phyloP scores from a whole-genome alignment of 2,797 vertebrate species.

The Salmo trutta region DNA sequence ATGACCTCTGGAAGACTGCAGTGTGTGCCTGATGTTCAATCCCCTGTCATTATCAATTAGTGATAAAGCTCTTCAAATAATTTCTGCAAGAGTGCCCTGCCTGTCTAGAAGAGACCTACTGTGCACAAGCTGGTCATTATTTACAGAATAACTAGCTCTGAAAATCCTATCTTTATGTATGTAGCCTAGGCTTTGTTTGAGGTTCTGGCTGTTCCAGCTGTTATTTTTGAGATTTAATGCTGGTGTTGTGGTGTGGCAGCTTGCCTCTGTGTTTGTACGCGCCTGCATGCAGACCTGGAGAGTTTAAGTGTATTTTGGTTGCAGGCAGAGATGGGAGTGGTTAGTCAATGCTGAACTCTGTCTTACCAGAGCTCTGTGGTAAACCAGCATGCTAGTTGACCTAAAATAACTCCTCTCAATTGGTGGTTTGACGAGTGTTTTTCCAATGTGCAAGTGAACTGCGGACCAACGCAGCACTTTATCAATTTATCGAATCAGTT shows the following conservation, averaged over 20 bases:
- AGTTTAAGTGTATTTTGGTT: conserved; percentile 5
- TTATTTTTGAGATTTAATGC: not conserved
- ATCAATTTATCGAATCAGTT: too few relatives aligned
- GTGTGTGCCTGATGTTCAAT: conserved; percentile 31
- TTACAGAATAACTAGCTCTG: conserved; percentile 20
- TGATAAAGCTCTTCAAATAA: conserved; percentile 13
- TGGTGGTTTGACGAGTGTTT: conserved; percentile 30
- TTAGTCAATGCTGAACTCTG: conserved; percentile 35
- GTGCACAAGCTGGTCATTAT: conserved; percentile 31
- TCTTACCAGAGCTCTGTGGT: conserved; percentile 33
- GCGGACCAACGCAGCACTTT: too few relatives aligned
- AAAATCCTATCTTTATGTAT: not conserved
- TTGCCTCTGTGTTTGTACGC: not conserved
- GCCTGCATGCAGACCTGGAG: not conserved
- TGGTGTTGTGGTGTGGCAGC: conserved; percentile 13
- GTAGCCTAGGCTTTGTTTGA: not conserved
- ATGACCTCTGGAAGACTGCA: conserved; percentile 14
- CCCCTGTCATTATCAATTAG: conserved; percentile 24
- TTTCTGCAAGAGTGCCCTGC: conserved; percentile 17
- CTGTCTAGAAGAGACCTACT: not conserved
- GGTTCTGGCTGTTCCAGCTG: not conserved
- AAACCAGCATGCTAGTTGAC: conserved; percentile 38
- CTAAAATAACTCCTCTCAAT: conserved; percentile 29
- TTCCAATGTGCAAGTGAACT: not conserved
- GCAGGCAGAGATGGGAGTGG: too few relatives aligned